Evolutionary conservation across 64 coral and sea anemone species (phyloP).

Genomic region (Stichodactyla mertensii): DNA sequence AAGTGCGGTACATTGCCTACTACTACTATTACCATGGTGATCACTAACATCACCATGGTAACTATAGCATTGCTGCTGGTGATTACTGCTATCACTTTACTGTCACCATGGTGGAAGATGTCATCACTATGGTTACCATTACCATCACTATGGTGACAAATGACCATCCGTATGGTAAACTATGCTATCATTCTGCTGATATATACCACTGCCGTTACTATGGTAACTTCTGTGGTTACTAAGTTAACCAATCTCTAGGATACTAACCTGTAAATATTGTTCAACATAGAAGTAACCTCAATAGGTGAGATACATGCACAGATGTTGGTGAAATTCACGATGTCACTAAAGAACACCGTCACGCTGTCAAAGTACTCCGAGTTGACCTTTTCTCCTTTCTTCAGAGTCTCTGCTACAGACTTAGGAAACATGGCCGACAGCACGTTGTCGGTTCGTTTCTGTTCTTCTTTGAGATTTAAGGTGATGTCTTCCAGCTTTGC

Average conservation of each 20-base stretch:
- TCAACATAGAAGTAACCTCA: conserved; percentile 68
- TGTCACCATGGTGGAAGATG: background rate
- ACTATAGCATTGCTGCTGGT: background rate
- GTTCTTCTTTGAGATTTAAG: conserved; percentile 53
- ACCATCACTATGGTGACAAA: background rate
- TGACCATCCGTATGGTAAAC: background rate
- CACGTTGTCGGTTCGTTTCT: conserved; percentile 52
- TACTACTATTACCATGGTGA: background rate
- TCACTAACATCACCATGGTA: background rate
- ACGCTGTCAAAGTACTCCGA: conserved; percentile 83
- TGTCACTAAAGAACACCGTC: conserved; percentile 81
- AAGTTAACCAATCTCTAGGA: background rate
- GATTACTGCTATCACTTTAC: background rate
- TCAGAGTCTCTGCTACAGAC: conserved; percentile 69
- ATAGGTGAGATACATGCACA: conserved; percentile 65
- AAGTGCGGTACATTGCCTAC: background rate
- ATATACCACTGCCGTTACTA: conserved; percentile 26
- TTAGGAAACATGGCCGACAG: conserved; percentile 72
- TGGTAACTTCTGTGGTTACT: background rate
- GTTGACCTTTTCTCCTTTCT: conserved; percentile 51
- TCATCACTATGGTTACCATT: background rate
- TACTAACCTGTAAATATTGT: conserved; percentile 39
- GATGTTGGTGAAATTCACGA: conserved; percentile 79
- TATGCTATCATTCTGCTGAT: background rate
- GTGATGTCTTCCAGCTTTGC: conserved; percentile 41